These are phyloP conservation scores for Corvus hawaiiensis DNA, from an alignment of 2,113 vertebrate species.

Conservation along the genomic window DNA sequence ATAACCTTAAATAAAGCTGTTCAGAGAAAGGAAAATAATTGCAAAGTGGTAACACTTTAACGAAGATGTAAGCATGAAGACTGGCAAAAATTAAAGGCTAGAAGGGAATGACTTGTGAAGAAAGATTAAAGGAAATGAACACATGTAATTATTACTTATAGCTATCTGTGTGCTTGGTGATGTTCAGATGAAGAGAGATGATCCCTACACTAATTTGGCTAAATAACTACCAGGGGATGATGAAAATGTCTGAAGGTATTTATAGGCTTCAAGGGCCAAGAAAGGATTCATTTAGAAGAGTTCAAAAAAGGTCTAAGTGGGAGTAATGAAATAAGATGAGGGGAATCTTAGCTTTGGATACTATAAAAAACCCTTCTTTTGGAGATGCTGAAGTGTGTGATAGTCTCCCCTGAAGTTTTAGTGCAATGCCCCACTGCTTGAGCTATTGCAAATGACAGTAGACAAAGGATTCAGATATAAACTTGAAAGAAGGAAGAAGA, in stretches of 20 bases:
- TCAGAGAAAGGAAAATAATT: slow-evolving; percentile 11
- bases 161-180: slow-evolving; percentile 12
- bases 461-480: not conserved
- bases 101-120: slow-evolving; percentile 35
- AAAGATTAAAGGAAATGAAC: slow-evolving; percentile 59
- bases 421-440: not conserved
- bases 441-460: not conserved
- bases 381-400: not conserved
- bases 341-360: not conserved
- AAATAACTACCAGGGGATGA: slow-evolving; percentile 44
- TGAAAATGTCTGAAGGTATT: slow-evolving; percentile 39
- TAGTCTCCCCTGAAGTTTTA: not conserved
- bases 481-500: not conserved
- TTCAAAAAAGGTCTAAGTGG: slow-evolving; percentile 28
- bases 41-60: slow-evolving; percentile 10
- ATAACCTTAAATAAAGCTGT: not conserved
- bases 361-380: not conserved
- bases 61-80: not conserved
- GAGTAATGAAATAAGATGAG: slow-evolving; percentile 40
- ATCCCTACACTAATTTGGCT: slow-evolving; percentile 39
- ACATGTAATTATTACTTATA: slow-evolving; percentile 44
- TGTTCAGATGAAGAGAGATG: slow-evolving; percentile 37
- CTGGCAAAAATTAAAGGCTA: slow-evolving; percentile 41
- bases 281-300: slow-evolving; percentile 30
- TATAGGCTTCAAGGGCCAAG: slow-evolving; percentile 24